phyloP scores from a whole-genome alignment of 2,797 vertebrate species.

The Cottoperca gobio region DNA sequence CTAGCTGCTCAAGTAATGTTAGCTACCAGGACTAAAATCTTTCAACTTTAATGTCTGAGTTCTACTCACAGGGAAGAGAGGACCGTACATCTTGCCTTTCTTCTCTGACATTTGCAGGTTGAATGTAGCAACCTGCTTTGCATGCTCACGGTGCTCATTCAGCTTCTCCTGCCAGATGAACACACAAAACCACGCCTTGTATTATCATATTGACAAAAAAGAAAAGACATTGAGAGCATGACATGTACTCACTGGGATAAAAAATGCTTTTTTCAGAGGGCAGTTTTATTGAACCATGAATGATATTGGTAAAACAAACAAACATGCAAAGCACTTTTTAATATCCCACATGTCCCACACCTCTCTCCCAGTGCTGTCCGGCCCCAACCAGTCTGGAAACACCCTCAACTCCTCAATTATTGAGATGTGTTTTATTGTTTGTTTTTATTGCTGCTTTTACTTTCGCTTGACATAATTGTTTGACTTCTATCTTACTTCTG shows the following conservation, averaged over 20 bases:
- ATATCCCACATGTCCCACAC: constrained; percentile 4
- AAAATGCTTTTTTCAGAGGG: not conserved
- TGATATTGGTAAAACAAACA: constrained; percentile 30
- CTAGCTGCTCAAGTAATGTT: not conserved
- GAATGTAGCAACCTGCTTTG: constrained; percentile 81
- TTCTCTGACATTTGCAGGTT: constrained; percentile 82
- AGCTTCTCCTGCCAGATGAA: constrained; percentile 61
- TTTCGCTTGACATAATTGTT: not conserved
- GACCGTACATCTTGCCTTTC: constrained; percentile 66
- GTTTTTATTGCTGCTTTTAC: constrained; percentile 6
- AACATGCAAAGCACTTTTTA: not conserved
- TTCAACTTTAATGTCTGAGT: not conserved
- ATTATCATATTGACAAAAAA: not conserved
- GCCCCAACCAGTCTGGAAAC: constrained; percentile 10
- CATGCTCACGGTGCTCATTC: constrained; percentile 71
- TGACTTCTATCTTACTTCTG: constrained; percentile 1
- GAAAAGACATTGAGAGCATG: not conserved
- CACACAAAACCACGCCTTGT: not conserved
- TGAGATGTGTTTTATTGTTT: not conserved
- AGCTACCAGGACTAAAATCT: not conserved
- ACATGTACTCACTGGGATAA: not conserved
- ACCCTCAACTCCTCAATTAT: constrained; percentile 1
- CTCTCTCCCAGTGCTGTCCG: constrained; percentile 8
- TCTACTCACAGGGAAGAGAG: constrained; percentile 77
- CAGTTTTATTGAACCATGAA: constrained; percentile 15